Evolutionary conservation across 2,797 vertebrate species (phyloP).

Genomic region (Diceros bicornis): DNA sequence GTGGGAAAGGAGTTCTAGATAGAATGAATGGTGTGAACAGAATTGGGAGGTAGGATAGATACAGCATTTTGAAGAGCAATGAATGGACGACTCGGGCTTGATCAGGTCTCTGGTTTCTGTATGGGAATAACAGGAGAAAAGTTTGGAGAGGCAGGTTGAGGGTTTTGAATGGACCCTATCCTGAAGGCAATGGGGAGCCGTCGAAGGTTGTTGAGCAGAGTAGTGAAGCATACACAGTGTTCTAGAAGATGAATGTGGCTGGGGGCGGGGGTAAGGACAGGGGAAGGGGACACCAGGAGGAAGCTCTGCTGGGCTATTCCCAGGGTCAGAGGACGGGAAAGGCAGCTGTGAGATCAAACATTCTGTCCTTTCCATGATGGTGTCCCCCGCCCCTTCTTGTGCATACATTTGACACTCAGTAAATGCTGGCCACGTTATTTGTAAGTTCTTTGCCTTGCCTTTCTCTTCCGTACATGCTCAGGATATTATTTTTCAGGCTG

Average conservation of each 20-base stretch:
- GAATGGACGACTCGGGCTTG: background rate
- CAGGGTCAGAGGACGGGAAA: background rate
- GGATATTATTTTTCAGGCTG: background rate
- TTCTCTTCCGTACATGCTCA: background rate
- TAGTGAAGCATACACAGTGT: background rate
- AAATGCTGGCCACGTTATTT: background rate
- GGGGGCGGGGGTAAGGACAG: background rate
- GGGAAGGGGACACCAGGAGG: background rate
- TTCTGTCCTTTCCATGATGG: too few relatives aligned
- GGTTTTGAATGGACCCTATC: background rate
- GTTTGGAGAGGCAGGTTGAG: background rate
- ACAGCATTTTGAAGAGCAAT: fast-evolving
- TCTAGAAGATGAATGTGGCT: background rate
- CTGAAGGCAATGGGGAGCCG: background rate
- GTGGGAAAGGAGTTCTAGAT: background rate
- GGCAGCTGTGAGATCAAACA: background rate
- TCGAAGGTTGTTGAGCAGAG: background rate
- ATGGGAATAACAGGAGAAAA: background rate
- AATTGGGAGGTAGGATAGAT: background rate
- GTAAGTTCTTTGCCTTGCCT: background rate
- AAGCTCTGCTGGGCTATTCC: background rate
- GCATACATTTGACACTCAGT: background rate
- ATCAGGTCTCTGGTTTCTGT: background rate
- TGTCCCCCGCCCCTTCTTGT: background rate
- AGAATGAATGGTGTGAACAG: background rate